phyloP scores from a whole-genome alignment of 2,797 vertebrate genomes.

The Ambastaia sidthimunki region DNA sequence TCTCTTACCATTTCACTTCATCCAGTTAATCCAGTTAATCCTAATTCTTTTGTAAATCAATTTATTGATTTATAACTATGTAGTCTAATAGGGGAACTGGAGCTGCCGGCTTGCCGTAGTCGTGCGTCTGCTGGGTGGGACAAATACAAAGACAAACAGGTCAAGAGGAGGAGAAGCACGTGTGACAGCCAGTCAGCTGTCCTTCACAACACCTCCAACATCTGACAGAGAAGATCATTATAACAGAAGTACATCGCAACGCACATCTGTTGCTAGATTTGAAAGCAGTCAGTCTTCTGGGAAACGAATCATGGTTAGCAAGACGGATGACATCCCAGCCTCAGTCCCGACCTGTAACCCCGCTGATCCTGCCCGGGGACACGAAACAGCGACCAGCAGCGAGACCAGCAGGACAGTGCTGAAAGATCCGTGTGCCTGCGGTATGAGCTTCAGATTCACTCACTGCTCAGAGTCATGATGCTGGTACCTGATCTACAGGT shows the following conservation, averaged over 20 bases:
- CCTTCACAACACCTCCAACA: constrained; percentile 75
- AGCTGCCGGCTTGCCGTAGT: constrained; percentile 73
- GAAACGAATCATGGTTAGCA: constrained; percentile 88
- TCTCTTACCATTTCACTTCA: no score
- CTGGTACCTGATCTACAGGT: no score
- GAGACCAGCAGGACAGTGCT: constrained; percentile 65
- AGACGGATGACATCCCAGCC: constrained; percentile 91
- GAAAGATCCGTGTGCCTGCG: constrained; percentile 75
- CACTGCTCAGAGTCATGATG: no score
- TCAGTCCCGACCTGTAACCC: constrained; percentile 78
- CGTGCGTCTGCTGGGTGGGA: constrained; percentile 68
- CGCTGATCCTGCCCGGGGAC: constrained; percentile 71
- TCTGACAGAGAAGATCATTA: constrained; percentile 54
- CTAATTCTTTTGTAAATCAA: no score
- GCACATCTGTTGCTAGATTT: constrained; percentile 63
- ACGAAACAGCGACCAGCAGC: constrained; percentile 69
- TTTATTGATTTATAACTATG: neutral
- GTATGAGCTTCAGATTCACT: constrained; percentile 54
- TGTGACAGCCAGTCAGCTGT: constrained; percentile 77
- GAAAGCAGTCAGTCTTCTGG: constrained; percentile 41
- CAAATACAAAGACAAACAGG: constrained; percentile 84
- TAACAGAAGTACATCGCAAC: constrained; percentile 55
- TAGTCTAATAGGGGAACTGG: constrained; percentile 44
- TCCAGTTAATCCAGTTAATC: no score
- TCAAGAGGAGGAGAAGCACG: constrained; percentile 86